A percentile compares a stretch with the other conserved stretches of the same genome.
Evolutionary conservation across 92 coral and sea anemone genomes (phyloP).

Genomic region (Galaxea fascicularis): DNA sequence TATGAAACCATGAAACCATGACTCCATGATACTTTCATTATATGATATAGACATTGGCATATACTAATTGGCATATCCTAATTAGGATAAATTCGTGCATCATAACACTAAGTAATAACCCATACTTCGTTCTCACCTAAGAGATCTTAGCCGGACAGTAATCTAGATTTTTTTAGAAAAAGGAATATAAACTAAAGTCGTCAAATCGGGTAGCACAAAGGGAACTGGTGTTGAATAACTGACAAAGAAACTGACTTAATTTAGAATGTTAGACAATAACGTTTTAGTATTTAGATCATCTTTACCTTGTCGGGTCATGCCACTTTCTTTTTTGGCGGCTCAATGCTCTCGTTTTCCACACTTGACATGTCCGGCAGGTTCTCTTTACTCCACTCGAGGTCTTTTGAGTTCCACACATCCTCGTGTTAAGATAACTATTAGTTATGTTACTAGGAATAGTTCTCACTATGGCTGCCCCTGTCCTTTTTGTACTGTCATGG

Average conservation of each 20-base stretch:
- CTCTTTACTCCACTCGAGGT: background rate
- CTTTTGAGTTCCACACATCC: background rate
- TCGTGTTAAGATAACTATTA: background rate
- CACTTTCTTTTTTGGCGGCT: conserved; percentile 5
- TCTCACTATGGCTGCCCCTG: too few relatives aligned
- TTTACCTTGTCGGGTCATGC: background rate
- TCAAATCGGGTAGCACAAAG: too few relatives aligned
- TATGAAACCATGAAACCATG: too few relatives aligned
- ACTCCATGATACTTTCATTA: too few relatives aligned
- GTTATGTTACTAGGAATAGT: too few relatives aligned
- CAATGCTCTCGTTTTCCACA: background rate
- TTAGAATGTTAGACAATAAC: background rate
- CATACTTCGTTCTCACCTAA: background rate
- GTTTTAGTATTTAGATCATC: background rate
- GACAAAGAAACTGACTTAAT: background rate
- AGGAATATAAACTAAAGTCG: background rate
- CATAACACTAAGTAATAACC: too few relatives aligned
- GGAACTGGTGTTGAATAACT: background rate
- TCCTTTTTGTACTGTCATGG: too few relatives aligned
- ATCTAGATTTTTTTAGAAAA: background rate
- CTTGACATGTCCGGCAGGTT: background rate
- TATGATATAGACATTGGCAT: too few relatives aligned
- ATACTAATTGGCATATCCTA: too few relatives aligned
- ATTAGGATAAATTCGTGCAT: background rate
- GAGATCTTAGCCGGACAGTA: background rate